A percentile compares a stretch with the other conserved stretches of the same genome.
Evolutionary conservation across 2,888 invertebrate genomes (phyloP).

Genomic region (Leuctra nigra): DNA sequence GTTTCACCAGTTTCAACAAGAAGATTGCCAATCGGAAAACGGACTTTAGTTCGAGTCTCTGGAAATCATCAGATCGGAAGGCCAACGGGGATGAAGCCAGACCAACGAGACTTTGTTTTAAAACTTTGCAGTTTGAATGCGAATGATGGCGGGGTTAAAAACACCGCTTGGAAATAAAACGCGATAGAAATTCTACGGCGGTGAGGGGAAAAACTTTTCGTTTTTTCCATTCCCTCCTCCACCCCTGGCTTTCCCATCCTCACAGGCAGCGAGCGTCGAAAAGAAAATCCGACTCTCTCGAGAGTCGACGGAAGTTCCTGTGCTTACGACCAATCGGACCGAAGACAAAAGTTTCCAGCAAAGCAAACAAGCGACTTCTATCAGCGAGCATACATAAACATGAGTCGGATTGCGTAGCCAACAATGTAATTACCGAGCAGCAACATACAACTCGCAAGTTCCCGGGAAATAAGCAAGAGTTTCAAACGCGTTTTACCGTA

Average conservation of each 20-base stretch:
- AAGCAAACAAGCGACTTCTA: conserved; percentile 13
- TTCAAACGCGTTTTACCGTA: too few species aligned
- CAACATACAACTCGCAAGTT: too few species aligned
- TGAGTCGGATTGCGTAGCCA: background rate
- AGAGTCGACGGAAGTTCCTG: conserved; percentile 11
- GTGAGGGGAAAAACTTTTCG: too few species aligned
- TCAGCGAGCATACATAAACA: conserved; percentile 14
- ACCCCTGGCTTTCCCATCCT: too few species aligned
- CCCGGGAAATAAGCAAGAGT: too few species aligned
- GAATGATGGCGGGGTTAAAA: background rate
- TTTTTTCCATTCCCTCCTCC: too few species aligned
- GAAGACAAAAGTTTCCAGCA: conserved; percentile 11
- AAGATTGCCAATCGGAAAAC: conserved; percentile 14
- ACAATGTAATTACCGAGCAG: background rate
- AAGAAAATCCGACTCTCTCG: conserved; percentile 16
- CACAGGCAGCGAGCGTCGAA: too few species aligned
- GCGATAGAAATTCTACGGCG: conserved; percentile 8
- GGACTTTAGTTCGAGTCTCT: conserved; percentile 9
- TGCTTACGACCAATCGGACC: conserved; percentile 16
- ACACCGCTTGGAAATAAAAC: conserved; percentile 14
- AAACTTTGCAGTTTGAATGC: conserved; percentile 18
- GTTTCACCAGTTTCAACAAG: conserved; percentile 12
- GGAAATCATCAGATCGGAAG: background rate
- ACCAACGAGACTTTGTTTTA: conserved; percentile 14
- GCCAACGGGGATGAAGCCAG: background rate